Conservation (phyloP, 2,888 invertebrate species). For the Siphonodentalium dalli region DNA sequence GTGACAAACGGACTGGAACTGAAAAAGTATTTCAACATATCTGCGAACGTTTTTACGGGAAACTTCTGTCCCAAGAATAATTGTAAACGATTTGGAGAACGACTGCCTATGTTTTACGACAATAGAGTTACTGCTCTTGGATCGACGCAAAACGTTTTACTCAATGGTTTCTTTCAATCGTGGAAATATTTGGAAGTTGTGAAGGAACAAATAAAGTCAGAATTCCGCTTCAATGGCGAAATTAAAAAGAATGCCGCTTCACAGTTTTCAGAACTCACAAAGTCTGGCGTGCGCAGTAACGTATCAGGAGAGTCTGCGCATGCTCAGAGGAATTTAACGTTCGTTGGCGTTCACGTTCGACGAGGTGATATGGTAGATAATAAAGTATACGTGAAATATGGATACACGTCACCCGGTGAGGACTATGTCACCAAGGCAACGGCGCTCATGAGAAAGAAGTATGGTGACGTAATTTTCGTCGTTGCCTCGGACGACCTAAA, state of each 20-base stretch:
- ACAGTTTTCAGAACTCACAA: slow-evolving; percentile 6
- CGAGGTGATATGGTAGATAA: slow-evolving; percentile 27
- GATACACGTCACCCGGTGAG: slow-evolving; percentile 18
- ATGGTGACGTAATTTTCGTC: slow-evolving; percentile 19
- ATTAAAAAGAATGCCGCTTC: slow-evolving; percentile 7
- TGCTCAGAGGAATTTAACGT: slow-evolving; percentile 5
- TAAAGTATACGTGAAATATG: slow-evolving; percentile 8
- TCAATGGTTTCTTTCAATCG: slow-evolving; percentile 29
- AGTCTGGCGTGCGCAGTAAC: background rate
- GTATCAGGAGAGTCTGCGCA: no score
- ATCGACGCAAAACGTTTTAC: background rate
- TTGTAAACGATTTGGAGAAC: slow-evolving; percentile 6
- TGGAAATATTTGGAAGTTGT: slow-evolving; percentile 28
- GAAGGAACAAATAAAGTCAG: slow-evolving; percentile 6
- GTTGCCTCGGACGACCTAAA: slow-evolving; percentile 26
- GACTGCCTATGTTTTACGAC: slow-evolving; percentile 16
- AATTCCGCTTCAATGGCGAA: slow-evolving; percentile 15
- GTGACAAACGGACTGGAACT: background rate
- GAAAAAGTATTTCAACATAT: slow-evolving; percentile 11
- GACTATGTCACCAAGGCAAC: slow-evolving; percentile 20
- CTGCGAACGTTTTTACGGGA: background rate
- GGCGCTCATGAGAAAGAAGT: slow-evolving; percentile 14
- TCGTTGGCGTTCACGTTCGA: slow-evolving; percentile 31
- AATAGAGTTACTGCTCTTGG: slow-evolving; percentile 3
- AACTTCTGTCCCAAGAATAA: no score